These are phyloP conservation scores for Tragelaphus imberbis DNA, from an alignment of 2,113 vertebrate species.

Conservation along the genomic window DNA sequence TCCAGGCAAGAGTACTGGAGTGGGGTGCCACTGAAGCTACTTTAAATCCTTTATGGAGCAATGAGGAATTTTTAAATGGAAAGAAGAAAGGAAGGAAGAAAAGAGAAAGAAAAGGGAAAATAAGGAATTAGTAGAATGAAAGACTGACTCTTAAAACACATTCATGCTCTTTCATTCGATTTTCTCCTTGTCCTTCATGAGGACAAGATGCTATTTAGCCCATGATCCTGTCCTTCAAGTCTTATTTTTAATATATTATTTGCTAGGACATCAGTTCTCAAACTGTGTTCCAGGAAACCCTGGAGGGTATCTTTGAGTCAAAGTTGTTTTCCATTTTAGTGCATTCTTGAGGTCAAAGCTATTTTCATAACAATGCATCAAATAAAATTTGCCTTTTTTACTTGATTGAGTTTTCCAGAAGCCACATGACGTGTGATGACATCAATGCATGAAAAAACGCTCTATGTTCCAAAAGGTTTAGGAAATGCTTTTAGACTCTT, in stretches of 20 bases:
- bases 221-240: not conserved
- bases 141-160: not conserved
- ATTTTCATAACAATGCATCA: not conserved
- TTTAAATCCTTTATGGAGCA: not conserved
- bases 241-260: not conserved
- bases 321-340: not conserved
- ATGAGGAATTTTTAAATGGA: not conserved
- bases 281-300: not conserved
- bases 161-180: not conserved
- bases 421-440: not conserved
- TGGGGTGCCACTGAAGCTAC: not conserved
- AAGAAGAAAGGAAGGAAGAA: not conserved
- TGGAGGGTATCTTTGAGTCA: not conserved
- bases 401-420: not conserved
- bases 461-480: not conserved
- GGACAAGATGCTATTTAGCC: not conserved
- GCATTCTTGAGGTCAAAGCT: not conserved
- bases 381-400: not conserved
- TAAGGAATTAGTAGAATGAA: not conserved
- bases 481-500: not conserved
- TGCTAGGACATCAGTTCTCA: not conserved
- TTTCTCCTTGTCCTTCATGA: not conserved
- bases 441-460: not conserved
- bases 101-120: not conserved
- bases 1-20: no score